Evolutionary conservation across 2,888 invertebrate species (phyloP).

Genomic region (Clistopyga incitator): DNA sequence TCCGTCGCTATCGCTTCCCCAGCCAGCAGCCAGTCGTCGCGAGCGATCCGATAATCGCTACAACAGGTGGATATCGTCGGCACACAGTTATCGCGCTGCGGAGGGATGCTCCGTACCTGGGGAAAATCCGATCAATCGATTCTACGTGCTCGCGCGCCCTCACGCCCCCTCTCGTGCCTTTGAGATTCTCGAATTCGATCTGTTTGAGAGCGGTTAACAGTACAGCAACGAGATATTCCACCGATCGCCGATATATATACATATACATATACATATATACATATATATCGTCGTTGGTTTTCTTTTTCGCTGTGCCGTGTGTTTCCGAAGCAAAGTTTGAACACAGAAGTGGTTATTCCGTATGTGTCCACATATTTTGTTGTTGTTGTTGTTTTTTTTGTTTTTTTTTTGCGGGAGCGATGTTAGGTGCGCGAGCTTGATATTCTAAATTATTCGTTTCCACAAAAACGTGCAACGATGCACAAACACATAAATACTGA

Average conservation of each 20-base stretch:
- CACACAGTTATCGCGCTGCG: conserved; percentile 34
- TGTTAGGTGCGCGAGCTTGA: conserved; percentile 66
- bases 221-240: conserved; percentile 52
- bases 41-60: conserved; percentile 68
- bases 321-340: conserved; percentile 75
- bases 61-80: conserved; percentile 75
- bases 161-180: conserved; percentile 35
- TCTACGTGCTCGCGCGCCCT: conserved; percentile 64
- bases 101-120: conserved; percentile 37
- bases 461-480: conserved; percentile 33
- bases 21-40: conserved; percentile 23
- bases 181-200: conserved; percentile 53
- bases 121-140: conserved; percentile 67
- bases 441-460: conserved; percentile 12
- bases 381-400: conserved; percentile 6
- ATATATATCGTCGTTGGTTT: neutral
- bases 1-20: conserved; percentile 61
- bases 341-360: conserved; percentile 83
- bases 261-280: neutral
- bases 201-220: conserved; percentile 47
- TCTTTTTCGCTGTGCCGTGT: conserved; percentile 25
- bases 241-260: conserved; percentile 45
- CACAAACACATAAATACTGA: conserved; percentile 11
- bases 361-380: conserved; percentile 56
- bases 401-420: conserved; percentile 59